These are phyloP conservation scores for Vesta saturnalis DNA, from an alignment of 2,888 invertebrate species.

Conservation along the genomic window DNA sequence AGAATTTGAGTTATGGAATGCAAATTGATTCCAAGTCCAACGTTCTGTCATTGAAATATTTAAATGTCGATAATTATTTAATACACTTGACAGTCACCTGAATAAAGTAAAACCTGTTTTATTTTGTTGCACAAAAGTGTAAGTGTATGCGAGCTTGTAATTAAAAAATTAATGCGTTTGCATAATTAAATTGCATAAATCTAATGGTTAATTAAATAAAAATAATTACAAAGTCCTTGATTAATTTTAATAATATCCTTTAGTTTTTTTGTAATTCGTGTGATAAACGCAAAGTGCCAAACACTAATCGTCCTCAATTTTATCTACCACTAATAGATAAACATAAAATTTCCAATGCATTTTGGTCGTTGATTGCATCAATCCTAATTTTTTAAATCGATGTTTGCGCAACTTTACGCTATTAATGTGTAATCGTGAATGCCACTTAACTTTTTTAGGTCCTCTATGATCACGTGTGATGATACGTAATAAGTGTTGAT, in stretches of 20 bases:
- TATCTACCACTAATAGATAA: conserved; percentile 6
- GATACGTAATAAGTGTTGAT: background rate
- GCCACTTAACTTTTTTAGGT: too few relatives aligned
- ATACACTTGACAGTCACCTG: conserved; percentile 35
- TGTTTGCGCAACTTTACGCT: background rate
- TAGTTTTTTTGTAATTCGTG: conserved; percentile 21
- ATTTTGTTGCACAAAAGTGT: conserved; percentile 30
- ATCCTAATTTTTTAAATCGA: background rate
- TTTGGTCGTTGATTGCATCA: conserved; percentile 26
- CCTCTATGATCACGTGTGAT: background rate
- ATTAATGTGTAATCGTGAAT: background rate
- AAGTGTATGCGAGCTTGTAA: conserved; percentile 19
- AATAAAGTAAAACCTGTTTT: conserved; percentile 24
- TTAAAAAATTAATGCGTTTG: conserved; percentile 32
- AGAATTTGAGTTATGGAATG: conserved; percentile 22
- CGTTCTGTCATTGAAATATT: conserved; percentile 40
- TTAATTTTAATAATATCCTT: conserved; percentile 31
- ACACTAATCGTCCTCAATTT: conserved; percentile 23
- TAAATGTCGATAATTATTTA: conserved; percentile 38
- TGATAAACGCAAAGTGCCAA: conserved; percentile 28
- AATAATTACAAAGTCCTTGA: conserved; percentile 27
- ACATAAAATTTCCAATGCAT: conserved; percentile 19
- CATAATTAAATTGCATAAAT: conserved; percentile 31
- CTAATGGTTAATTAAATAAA: conserved; percentile 33
- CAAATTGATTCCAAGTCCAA: conserved; percentile 28